phyloP scores from a whole-genome alignment of 2,797 vertebrate genomes.

The Poliocrania exsul region DNA sequence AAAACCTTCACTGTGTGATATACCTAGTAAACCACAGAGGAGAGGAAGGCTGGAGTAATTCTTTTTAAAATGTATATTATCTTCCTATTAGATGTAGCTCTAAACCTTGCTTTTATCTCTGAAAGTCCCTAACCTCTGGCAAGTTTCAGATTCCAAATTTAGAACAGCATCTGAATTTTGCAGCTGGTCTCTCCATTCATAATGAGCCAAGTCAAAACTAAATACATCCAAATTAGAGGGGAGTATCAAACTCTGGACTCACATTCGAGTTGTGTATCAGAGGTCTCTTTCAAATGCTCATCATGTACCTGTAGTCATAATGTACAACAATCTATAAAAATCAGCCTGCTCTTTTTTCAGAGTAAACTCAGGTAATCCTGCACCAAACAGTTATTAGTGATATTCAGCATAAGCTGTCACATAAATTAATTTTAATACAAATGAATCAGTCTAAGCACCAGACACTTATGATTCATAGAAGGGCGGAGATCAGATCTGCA shows the following conservation, averaged over 20 bases:
- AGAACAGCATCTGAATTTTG: constrained; percentile 38
- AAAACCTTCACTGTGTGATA: neutral
- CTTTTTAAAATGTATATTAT: constrained; percentile 4
- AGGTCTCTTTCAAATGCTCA: neutral
- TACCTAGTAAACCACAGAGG: neutral
- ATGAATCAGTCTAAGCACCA: neutral
- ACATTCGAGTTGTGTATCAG: neutral
- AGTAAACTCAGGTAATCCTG: neutral
- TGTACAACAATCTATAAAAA: neutral
- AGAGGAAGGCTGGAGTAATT: neutral
- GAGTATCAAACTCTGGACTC: constrained; percentile 19
- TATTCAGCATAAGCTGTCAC: neutral
- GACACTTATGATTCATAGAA: neutral
- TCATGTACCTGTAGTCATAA: neutral
- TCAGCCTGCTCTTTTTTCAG: neutral
- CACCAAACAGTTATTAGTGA: neutral
- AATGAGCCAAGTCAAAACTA: constrained; percentile 31
- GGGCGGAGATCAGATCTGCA: neutral
- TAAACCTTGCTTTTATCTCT: constrained; percentile 8
- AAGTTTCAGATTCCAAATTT: constrained; percentile 27
- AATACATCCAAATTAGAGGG: constrained; percentile 30
- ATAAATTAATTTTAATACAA: neutral
- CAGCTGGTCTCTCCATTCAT: constrained; percentile 13
- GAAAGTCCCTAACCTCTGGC: constrained; percentile 16
- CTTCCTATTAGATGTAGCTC: neutral